Conservation (phyloP, 2,797 vertebrate species). For the Sphenodon punctatus region DNA sequence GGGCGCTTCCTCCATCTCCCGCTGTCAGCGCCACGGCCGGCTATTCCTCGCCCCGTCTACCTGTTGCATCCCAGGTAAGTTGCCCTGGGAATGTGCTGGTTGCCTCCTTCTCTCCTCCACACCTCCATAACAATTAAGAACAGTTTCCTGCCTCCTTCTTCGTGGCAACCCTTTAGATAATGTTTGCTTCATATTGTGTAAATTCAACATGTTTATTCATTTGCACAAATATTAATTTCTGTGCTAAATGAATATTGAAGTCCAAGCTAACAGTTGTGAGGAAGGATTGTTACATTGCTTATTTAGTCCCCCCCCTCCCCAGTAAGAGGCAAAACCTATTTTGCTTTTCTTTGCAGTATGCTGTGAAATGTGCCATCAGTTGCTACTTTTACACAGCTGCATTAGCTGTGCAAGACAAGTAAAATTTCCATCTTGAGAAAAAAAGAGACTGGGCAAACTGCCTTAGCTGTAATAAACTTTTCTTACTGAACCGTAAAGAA, state of each 20-base stretch:
- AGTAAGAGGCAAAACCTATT: neutral
- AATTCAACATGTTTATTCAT: no score
- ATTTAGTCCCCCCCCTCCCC: neutral
- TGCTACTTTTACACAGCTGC: neutral
- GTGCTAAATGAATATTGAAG: neutral
- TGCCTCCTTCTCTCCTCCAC: no score
- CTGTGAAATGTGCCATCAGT: neutral
- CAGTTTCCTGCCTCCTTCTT: no score
- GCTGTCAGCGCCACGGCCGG: no score
- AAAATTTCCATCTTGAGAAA: neutral
- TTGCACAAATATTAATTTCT: no score
- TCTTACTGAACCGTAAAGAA: neutral
- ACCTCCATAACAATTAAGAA: no score
- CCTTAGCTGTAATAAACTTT: slow-evolving; percentile 6
- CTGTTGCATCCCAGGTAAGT: no score
- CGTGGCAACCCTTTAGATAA: no score
- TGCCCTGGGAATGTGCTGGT: no score
- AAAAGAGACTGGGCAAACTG: neutral
- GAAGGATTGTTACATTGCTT: neutral
- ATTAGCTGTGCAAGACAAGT: neutral
- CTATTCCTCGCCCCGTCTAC: no score
- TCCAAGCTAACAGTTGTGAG: neutral
- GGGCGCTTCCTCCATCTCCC: no score
- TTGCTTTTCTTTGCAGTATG: neutral
- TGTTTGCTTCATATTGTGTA: no score